Conservation (phyloP, 2,888 invertebrate genomes). For the Synergus japonicus region DNA sequence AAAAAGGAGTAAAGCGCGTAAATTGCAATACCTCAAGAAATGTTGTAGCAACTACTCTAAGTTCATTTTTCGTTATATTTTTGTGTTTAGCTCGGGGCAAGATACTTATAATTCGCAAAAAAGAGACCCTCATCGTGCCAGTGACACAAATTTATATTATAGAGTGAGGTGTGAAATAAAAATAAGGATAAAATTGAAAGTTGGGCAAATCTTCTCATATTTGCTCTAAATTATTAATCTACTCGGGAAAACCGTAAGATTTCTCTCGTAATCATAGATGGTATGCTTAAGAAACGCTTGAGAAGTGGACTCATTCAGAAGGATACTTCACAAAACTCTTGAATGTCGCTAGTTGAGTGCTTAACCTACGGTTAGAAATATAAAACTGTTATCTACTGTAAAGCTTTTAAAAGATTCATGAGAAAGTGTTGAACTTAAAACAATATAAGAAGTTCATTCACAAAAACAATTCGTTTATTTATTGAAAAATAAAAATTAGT, state of each 20-base stretch:
- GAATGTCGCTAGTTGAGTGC: background rate
- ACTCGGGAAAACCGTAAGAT: background rate
- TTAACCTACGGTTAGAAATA: conserved; percentile 1
- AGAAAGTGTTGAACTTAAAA: too few relatives aligned
- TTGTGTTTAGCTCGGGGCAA: background rate
- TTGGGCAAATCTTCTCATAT: background rate
- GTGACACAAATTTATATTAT: conserved; percentile 9
- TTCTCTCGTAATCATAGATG: background rate
- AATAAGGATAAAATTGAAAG: background rate
- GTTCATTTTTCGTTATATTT: background rate
- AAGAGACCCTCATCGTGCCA: background rate
- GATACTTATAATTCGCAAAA: background rate
- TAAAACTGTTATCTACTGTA: background rate
- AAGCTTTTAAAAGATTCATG: too few relatives aligned
- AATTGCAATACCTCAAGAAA: background rate
- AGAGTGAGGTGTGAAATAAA: background rate
- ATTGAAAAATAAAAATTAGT: too few relatives aligned
- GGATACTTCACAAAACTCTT: conserved; percentile 2
- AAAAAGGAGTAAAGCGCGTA: background rate
- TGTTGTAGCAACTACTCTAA: background rate
- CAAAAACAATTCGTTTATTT: too few relatives aligned
- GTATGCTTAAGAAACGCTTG: background rate
- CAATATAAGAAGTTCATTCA: too few relatives aligned
- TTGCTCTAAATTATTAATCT: background rate
- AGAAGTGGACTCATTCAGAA: background rate